Evolutionary conservation across 2,113 vertebrate species (phyloP), one percentile per base, ranked within the genome.

Genomic region (Dunckerocampus dactyliophorus): DNA sequence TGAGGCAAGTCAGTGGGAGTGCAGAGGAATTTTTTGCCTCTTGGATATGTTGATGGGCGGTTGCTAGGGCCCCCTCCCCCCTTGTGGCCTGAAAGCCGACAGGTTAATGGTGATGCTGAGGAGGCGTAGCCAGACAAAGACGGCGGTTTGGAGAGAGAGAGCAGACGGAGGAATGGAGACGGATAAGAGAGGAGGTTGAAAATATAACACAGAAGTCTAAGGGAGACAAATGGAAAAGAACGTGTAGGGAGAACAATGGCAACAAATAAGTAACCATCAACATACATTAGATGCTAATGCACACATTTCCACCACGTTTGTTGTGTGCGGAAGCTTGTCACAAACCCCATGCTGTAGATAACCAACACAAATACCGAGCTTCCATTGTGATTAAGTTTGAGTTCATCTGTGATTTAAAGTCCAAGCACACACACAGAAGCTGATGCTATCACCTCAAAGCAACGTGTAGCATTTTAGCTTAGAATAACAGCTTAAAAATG

Each of bases 71-170:
- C 52, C 8, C 4, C 24, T 15, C 4, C 4, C 17, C 10, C 16
- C 8, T 10, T 19, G 48, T 22, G 48, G 17, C 6, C 31, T 55
- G 53, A 37, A 55, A 55, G 31, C 53, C 53, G 31, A 37, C 31
- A 55, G 53, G 53, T 39, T 55, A 55, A 21, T 22, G 14, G 34
- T 42, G 19, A 56, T 20, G 34, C 54, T 8, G 37, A 56, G 54
- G 54, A 20, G 31, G 17, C 16, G 52, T 16, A 54, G 28, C 31
- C 52, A 5, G 53, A 39, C 28, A 55, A 55, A 55, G 53, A 14
- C 52, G 12, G 11, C 37, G 15, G 20, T 42, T 42, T 42, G 54
- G 19, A 17, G 24, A 17, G 2, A 51, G 51, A 43, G 39, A 43
- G 51, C 51, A 5, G 11, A 6, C 19, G 20, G 5, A 53, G 28